These are phyloP conservation scores for Rostrhamus sociabilis DNA, from an alignment of 2,797 vertebrate species.

Conservation along the genomic window DNA sequence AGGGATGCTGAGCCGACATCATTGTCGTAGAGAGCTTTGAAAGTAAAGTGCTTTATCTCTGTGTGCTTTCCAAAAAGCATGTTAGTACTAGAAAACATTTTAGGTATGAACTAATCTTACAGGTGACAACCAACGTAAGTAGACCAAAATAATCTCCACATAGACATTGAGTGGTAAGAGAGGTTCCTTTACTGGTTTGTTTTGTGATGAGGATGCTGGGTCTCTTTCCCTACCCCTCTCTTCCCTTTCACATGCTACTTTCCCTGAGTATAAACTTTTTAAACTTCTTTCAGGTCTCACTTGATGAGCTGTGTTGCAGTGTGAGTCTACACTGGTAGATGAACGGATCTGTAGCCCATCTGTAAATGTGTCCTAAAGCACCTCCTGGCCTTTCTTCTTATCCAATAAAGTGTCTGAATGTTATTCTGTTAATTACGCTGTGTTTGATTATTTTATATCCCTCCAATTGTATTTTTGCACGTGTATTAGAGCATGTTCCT, in stretches of 20 bases:
- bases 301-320: neutral
- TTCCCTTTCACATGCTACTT: neutral
- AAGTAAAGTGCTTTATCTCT: slow-evolving; percentile 6
- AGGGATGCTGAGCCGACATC: neutral
- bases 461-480: neutral
- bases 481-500: neutral
- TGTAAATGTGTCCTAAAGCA: neutral
- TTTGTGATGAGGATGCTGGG: neutral
- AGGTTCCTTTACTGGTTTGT: neutral
- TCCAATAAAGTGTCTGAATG: slow-evolving; percentile 27
- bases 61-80: neutral
- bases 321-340: neutral
- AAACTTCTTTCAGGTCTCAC: neutral
- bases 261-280: neutral
- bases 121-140: neutral
- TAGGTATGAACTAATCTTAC: neutral
- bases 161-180: neutral
- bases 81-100: neutral
- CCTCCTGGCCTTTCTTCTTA: neutral
- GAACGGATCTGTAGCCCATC: neutral
- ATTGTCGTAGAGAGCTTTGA: neutral
- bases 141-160: neutral
- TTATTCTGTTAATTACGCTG: neutral
- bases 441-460: neutral
- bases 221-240: neutral